Evolutionary conservation across 53 echinoderm and acorn worm genomes (phyloP), one percentile per base, ranked within the genome.

Genomic region (Astropecten irregularis): DNA sequence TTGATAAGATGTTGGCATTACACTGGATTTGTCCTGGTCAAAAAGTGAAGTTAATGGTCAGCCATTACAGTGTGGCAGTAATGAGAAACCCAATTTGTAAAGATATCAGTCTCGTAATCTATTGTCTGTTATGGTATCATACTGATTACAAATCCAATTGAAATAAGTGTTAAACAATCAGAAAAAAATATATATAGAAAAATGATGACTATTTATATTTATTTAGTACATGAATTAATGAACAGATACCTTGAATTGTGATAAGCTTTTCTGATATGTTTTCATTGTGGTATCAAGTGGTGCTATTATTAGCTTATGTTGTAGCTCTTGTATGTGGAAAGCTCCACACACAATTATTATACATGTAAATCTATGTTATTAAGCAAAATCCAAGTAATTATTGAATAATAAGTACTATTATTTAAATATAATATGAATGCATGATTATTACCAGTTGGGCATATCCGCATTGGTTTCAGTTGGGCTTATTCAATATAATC

Each of bases 151-250:
- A n/a, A n/a, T n/a, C n/a, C n/a, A n/a, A n/a, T 56, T 74, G 74
- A 57, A 74, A 74, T 42, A n/a, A 74, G 74, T 74, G 74, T 55
- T 13, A 74, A 74, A 74, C 74, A 57, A 57, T 74, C 74, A 57
- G 1, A 26, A 10, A 3, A 19, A n/a, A 74, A 74, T n/a, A 74
- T 36, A 56, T 27, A 36, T 36, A 50, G 36, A 37, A 74, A 53
- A 20, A 29, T 11, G 18, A 48, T 71, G 9, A 48, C 1, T 0
- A 28, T 64, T 35, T 40, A 38, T 54, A 40, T 56, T 40, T 55
- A 74, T 56, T 39, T 34, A 56, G 26, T 27, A 56, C 22, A 38
- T 40, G 50, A 37, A n/a, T n/a, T 34, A 13, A 55, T 10, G 19
- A 32, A 28, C 34, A 71, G 4, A 58, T 11, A 31, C 58, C 29